These are phyloP conservation scores for Mantis religiosa DNA, from an alignment of 2,888 invertebrate genomes.

Conservation along the genomic window DNA sequence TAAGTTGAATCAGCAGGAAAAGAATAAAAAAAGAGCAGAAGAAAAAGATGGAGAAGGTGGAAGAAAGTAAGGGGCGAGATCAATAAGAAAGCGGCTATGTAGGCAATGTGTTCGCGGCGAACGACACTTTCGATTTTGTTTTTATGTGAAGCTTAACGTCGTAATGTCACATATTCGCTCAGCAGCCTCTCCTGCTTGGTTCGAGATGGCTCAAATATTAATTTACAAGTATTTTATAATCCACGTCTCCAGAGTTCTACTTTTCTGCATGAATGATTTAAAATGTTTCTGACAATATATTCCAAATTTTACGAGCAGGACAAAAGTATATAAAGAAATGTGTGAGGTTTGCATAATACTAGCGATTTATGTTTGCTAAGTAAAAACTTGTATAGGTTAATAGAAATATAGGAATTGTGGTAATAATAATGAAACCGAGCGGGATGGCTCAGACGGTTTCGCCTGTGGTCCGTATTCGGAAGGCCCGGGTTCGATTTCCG, in stretches of 20 bases:
- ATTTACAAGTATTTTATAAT: background rate
- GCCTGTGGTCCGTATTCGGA: too few relatives aligned
- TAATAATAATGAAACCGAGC: too few relatives aligned
- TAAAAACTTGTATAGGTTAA: too few relatives aligned
- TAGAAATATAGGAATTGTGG: too few relatives aligned
- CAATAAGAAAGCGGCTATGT: background rate
- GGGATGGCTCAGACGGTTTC: too few relatives aligned
- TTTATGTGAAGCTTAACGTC: background rate
- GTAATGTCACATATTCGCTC: background rate
- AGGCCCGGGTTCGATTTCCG: too few relatives aligned
- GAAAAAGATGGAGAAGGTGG: background rate
- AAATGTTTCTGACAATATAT: too few relatives aligned
- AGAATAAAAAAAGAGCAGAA: constrained; percentile 3
- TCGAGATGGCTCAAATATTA: background rate
- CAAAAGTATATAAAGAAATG: too few relatives aligned
- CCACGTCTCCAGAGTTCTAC: background rate
- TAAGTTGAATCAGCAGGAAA: constrained; percentile 16
- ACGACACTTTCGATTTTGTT: background rate
- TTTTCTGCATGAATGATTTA: background rate
- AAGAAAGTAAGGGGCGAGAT: background rate
- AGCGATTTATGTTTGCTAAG: too few relatives aligned
- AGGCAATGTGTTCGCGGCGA: background rate
- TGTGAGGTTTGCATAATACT: too few relatives aligned
- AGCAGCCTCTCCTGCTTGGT: background rate
- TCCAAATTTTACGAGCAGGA: too few relatives aligned